These are phyloP conservation scores for Botrylloides violaceus DNA, from an alignment of 23 tunicate species.

Conservation along the genomic window DNA sequence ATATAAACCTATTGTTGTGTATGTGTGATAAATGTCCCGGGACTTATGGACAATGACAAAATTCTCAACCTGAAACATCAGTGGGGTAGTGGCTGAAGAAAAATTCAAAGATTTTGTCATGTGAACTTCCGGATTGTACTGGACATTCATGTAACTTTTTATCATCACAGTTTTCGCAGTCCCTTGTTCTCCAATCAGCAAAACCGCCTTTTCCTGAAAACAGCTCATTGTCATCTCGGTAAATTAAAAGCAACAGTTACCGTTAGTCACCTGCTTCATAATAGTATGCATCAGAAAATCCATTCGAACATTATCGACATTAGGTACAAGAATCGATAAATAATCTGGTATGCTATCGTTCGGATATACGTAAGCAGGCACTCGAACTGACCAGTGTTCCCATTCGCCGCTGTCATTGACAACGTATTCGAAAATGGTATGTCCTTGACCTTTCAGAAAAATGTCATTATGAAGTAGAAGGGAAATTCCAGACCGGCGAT, in stretches of 20 bases:
- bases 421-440: slow-evolving; percentile 76
- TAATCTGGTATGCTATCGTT: slow-evolving; percentile 72
- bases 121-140: slow-evolving; percentile 75
- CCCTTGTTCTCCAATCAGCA: slow-evolving; percentile 95
- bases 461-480: neutral
- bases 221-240: no score
- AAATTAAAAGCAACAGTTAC: no score
- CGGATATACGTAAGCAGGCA: slow-evolving; percentile 68
- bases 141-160: slow-evolving; percentile 76
- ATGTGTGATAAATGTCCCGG: no score
- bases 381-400: slow-evolving; percentile 81
- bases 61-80: slow-evolving; percentile 98
- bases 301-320: slow-evolving; percentile 96
- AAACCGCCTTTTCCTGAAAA: slow-evolving; percentile 78
- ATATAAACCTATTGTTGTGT: no score
- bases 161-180: slow-evolving; percentile 98
- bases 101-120: slow-evolving; percentile 90
- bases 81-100: slow-evolving; percentile 89
- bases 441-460: slow-evolving; percentile 3
- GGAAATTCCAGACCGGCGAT: no score
- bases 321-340: slow-evolving; percentile 80
- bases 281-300: slow-evolving; percentile 88
- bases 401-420: slow-evolving; percentile 60
- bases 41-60: no score
- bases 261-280: slow-evolving; percentile 89